Conservation (phyloP, 2,113 vertebrate species). For the Azemiops feae region DNA sequence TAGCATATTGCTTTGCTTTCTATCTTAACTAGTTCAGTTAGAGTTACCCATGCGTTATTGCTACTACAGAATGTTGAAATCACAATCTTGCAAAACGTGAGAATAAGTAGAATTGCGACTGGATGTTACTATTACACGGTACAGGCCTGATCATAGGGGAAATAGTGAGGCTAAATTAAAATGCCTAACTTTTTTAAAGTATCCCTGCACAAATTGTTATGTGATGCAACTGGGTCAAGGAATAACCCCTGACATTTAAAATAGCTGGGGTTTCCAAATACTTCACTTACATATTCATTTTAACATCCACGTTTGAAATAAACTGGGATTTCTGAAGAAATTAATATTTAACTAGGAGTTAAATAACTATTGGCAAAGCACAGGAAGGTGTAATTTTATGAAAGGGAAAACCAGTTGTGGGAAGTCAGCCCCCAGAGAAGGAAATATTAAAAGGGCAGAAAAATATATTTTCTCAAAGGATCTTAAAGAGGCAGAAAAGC, state of each 20-base stretch:
- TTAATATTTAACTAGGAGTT: background rate
- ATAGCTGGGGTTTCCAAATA: background rate
- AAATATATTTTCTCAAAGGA: too few relatives aligned
- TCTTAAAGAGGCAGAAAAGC: too few relatives aligned
- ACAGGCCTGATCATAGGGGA: background rate
- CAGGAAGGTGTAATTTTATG: background rate
- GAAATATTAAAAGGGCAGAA: too few relatives aligned
- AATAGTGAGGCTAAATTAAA: background rate
- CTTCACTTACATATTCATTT: background rate
- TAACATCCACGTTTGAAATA: background rate
- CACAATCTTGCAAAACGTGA: background rate
- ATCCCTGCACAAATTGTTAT: background rate
- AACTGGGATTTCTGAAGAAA: background rate
- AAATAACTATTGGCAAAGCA: background rate
- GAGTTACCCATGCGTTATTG: background rate
- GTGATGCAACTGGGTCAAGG: background rate
- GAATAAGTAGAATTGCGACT: background rate
- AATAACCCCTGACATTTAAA: background rate
- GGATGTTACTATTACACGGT: background rate
- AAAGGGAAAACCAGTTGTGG: background rate
- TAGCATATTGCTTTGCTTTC: background rate
- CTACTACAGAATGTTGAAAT: background rate
- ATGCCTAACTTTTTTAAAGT: background rate
- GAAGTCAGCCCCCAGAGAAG: too few relatives aligned
- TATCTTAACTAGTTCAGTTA: background rate